A percentile compares a stretch with the other conserved stretches of the same genome.
Conservation (phyloP, 2,113 vertebrate species). For the Dasypus novemcinctus region DNA sequence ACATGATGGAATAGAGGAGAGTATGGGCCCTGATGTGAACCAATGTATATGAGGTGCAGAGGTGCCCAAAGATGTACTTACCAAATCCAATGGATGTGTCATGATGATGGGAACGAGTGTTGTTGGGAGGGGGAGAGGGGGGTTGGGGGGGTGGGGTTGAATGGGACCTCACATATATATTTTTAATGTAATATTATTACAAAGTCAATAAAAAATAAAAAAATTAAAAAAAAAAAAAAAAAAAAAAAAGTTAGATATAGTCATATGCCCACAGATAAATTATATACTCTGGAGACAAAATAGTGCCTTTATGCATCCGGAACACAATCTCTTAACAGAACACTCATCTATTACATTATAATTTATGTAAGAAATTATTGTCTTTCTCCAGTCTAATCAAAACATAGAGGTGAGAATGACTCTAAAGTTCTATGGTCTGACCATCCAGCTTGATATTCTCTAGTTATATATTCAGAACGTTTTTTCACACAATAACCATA, state of each 20-base stretch:
- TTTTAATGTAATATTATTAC: too few species aligned
- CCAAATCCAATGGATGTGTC: too few species aligned
- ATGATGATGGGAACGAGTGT: too few species aligned
- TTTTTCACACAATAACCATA: neutral
- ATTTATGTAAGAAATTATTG: neutral
- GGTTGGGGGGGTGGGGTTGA: too few species aligned
- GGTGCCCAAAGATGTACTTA: too few species aligned
- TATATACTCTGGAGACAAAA: neutral
- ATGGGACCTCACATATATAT: too few species aligned
- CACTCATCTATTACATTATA: neutral
- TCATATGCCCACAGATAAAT: neutral
- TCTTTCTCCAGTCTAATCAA: neutral
- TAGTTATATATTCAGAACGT: neutral
- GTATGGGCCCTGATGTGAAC: too few species aligned
- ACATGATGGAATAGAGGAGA: too few species aligned
- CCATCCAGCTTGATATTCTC: neutral
- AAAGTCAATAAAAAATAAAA: too few species aligned
- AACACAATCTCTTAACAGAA: neutral
- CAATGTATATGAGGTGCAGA: too few species aligned
- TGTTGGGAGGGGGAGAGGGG: too few species aligned
- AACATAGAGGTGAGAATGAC: neutral
- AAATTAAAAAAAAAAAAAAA: too few species aligned
- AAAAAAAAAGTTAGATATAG: neutral
- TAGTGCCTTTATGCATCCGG: neutral
- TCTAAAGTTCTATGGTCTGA: neutral